Conservation (phyloP, 2,888 invertebrate species). For the Alloscopus bannaensis region DNA sequence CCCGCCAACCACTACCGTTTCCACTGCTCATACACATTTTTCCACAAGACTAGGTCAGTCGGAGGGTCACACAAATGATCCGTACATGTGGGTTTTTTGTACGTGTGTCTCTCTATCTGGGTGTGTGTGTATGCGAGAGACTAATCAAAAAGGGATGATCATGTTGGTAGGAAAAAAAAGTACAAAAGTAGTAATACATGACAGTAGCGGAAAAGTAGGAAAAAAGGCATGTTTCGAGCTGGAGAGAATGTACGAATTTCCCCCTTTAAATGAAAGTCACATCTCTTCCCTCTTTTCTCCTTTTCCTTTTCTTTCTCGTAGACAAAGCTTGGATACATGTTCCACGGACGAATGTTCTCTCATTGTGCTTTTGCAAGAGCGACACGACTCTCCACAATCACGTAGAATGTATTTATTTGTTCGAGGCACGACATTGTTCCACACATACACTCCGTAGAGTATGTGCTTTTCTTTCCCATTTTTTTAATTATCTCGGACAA, state of each 20-base stretch:
- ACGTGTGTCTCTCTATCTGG: background rate
- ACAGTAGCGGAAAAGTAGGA: constrained; percentile 1
- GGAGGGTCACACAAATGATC: background rate
- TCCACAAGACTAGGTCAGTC: background rate
- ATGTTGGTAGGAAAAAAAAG: background rate
- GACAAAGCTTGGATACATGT: too few species aligned
- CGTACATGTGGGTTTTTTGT: too few species aligned
- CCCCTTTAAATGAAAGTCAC: constrained; percentile 50
- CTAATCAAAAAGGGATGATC: background rate
- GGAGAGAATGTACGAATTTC: too few species aligned
- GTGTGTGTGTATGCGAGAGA: background rate
- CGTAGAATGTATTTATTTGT: background rate
- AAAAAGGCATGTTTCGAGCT: too few species aligned
- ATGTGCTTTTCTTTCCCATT: constrained; percentile 30
- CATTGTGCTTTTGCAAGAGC: too few species aligned
- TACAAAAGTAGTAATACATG: background rate
- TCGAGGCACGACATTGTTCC: too few species aligned
- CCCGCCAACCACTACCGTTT: too few species aligned
- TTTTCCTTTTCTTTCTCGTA: background rate
- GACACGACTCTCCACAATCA: too few species aligned
- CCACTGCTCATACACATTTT: too few species aligned
- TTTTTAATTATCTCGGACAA: constrained; percentile 61
- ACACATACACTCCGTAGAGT: too few species aligned
- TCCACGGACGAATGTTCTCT: too few species aligned
- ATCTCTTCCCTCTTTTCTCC: constrained; percentile 7